Base-by-base conservation (phyloP, 2,797 vertebrate genomes). In the Taeniopygia guttata region DNA sequence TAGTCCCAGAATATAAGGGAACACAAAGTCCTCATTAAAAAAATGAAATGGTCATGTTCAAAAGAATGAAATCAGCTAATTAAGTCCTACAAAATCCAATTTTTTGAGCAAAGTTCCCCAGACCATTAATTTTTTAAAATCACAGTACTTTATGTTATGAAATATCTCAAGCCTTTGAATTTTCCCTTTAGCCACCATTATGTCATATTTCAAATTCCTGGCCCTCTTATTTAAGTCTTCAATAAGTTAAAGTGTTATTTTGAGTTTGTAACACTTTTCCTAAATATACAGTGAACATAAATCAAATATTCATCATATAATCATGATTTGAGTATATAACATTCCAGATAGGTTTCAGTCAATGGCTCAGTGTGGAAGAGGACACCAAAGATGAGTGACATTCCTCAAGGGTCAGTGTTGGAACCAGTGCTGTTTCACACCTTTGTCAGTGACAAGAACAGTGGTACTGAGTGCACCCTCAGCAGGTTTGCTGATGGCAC, bases 191-290 rank as follows among this genome's bases (percentile, higher is more conserved):
- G 68, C 60, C 58, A 91, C 75, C 58, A 62, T 83, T 89, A 77
- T 55, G 60, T 62, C 75, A 62, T 94, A 89, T 89, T 89, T 96
- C 75, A 93, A 84, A 80, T 92, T 94, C 54, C 68, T 96, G 75
- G 79, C n/a, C 34, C 75, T 74, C 64, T 89, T 74, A 74, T 52
- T 89, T 77, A 93, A 80, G 26, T 75, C 81, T 93, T 85, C 64
- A 83, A 22, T 83, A 90, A 64, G 40, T 91, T 85, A 87, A 87
- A 80, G 64, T 60, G 36, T 67, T 90, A 77, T 85, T 96, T 77
- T 83, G 81, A 70, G n/a, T 80, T 84, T 89, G 43, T 66, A 94
- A 87, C 83, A 72, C 49, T 93, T 93, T 89, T 32, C 69, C 29
- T 43, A 92, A 87, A 51, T 87, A 89, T 72, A 72, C 18, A 58